Conservation (phyloP, 2,113 vertebrate species). For the human (Homo sapiens) region GRCh38 chr1:66670501-66671000, state of each 20-base stretch:
- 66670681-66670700: rapidly evolving
- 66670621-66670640: background rate
- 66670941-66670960: slow-evolving; percentile 65
- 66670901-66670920: slow-evolving; percentile 38
- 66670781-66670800: background rate
- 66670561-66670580: background rate
- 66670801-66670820: background rate
- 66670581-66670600: background rate
- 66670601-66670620: background rate
- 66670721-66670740: slow-evolving; percentile 2
- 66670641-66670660: background rate
- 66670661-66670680: background rate
- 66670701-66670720: background rate
- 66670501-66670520: background rate
- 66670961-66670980: slow-evolving; percentile 79
- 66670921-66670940: slow-evolving; percentile 2
- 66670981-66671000: slow-evolving; percentile 90
- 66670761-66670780: background rate
- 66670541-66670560: background rate
- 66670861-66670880: background rate
- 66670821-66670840: rapidly evolving
- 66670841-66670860: background rate
- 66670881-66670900: slow-evolving; percentile 15
- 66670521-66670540: background rate
- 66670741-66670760: background rate